phyloP scores from a whole-genome alignment of 2,888 invertebrate species.

The Cotesia congregata region DNA sequence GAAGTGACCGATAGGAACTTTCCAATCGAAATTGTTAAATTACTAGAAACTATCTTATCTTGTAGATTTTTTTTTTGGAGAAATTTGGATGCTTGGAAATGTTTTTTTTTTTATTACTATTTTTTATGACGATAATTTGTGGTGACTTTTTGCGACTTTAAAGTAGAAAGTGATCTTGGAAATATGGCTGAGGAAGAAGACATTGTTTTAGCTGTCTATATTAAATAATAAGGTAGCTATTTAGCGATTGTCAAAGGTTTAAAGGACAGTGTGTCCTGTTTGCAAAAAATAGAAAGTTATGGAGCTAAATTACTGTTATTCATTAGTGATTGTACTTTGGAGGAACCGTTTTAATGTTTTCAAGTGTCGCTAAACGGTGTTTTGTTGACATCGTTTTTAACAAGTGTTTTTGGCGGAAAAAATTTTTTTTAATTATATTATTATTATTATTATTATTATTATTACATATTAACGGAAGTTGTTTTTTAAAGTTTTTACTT shows the following conservation, averaged over 20 bases:
- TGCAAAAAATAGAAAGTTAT: conserved; percentile 25
- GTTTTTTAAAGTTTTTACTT: neutral
- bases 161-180: conserved; percentile 20
- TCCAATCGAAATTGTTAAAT: conserved; percentile 31
- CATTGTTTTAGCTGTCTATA: neutral
- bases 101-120: neutral
- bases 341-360: no score
- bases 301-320: conserved; percentile 22
- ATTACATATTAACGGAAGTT: no score
- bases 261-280: conserved; percentile 17
- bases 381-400: no score
- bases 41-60: neutral
- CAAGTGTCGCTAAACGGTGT: no score
- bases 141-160: neutral
- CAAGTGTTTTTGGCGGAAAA: no score
- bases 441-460: no score
- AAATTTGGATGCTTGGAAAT: neutral
- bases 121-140: neutral
- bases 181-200: neutral
- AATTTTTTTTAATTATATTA: no score
- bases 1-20: conserved; percentile 29
- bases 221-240: conserved; percentile 22
- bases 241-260: conserved; percentile 10
- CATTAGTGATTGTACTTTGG: neutral
- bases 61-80: neutral